A percentile compares a stretch with the other conserved stretches of the same genome.
Evolutionary conservation across 2,888 invertebrate genomes (phyloP).

Genomic region (Crematogaster levior): DNA sequence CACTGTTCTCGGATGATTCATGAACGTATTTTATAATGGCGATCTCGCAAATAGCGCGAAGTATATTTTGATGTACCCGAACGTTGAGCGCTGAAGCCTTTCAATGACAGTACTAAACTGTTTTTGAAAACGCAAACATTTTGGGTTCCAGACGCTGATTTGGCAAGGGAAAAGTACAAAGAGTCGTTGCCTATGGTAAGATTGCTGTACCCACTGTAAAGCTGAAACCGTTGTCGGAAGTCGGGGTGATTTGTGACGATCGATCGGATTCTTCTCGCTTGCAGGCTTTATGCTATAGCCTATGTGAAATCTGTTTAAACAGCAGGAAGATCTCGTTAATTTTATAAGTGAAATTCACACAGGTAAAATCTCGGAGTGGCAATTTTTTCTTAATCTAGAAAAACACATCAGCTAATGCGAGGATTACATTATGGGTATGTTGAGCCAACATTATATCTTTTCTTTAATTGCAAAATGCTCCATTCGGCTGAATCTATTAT

Average conservation of each 20-base stretch:
- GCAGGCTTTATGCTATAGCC: background rate
- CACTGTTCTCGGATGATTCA: background rate
- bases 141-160: background rate
- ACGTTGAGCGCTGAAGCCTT: background rate
- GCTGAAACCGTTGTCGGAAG: background rate
- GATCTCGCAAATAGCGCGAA: background rate
- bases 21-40: background rate
- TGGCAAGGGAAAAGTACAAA: conserved; percentile 14
- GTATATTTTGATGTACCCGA: background rate
- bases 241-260: background rate
- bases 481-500: conserved; percentile 10
- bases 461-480: conserved; percentile 35
- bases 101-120: background rate
- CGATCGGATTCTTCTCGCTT: background rate
- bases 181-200: background rate
- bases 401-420: conserved; percentile 10
- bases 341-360: background rate
- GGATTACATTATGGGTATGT: conserved; percentile 43
- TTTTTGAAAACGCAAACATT: background rate
- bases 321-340: background rate
- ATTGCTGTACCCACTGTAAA: background rate
- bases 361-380: conserved; percentile 17
- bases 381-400: conserved; percentile 18
- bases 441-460: conserved; percentile 29
- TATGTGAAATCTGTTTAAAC: background rate